Evolutionary conservation across 2,888 invertebrate species (phyloP).

Genomic region (Laothoe populi): DNA sequence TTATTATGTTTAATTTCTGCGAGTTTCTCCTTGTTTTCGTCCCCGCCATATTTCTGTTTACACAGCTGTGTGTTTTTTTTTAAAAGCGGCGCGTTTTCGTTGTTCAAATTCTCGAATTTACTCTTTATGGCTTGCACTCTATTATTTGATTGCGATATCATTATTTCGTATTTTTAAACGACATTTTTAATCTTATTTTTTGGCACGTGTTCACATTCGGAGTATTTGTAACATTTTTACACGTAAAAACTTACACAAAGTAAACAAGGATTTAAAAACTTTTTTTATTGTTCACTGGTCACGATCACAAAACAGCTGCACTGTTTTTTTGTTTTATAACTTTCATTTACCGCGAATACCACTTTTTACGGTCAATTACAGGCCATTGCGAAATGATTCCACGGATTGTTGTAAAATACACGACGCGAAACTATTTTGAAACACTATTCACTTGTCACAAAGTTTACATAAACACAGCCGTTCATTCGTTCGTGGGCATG

Average conservation of each 20-base stretch:
- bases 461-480: slow-evolving; percentile 66
- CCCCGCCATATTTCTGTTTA: slow-evolving; percentile 45
- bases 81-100: slow-evolving; percentile 56
- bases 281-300: neutral
- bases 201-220: slow-evolving; percentile 21
- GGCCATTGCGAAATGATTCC: slow-evolving; percentile 47
- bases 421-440: slow-evolving; percentile 53
- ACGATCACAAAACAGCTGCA: slow-evolving; percentile 19
- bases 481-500: slow-evolving; percentile 53
- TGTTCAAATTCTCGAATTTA: slow-evolving; percentile 85
- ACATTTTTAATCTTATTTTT: slow-evolving; percentile 56
- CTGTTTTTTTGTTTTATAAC: neutral
- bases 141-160: slow-evolving; percentile 77
- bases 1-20: slow-evolving; percentile 26
- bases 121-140: slow-evolving; percentile 87
- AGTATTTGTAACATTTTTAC: slow-evolving; percentile 27
- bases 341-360: neutral
- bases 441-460: slow-evolving; percentile 59
- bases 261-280: neutral
- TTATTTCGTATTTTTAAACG: slow-evolving; percentile 64
- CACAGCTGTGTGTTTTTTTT: slow-evolving; percentile 46
- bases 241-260: slow-evolving; percentile 1
- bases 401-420: slow-evolving; percentile 34
- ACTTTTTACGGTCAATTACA: slow-evolving; percentile 38
- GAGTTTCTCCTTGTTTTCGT: slow-evolving; percentile 31